A percentile compares a stretch with the other conserved stretches of the same genome.
Evolutionary conservation across 2,888 invertebrate species (phyloP).

Genomic region (Alloplasta piceator): DNA sequence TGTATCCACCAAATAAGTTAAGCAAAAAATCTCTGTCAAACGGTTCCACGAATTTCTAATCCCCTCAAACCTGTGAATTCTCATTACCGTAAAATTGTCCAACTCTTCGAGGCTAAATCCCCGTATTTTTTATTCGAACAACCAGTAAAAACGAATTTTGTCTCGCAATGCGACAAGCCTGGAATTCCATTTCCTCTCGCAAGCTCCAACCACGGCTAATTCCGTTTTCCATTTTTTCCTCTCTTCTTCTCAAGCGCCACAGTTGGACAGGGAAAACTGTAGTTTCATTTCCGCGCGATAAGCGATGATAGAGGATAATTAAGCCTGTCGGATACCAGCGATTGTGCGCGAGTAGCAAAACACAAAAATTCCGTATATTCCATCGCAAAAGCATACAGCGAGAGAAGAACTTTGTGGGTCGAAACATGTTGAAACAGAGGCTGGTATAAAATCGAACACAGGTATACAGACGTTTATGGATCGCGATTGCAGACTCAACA

Average conservation of each 20-base stretch:
- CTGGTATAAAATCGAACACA: constrained; percentile 17
- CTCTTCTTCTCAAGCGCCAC: constrained; percentile 45
- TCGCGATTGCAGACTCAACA: constrained; percentile 18
- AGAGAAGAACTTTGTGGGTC: constrained; percentile 23
- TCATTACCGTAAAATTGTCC: too few relatives aligned
- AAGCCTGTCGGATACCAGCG: constrained; percentile 43
- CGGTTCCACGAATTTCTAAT: too few relatives aligned
- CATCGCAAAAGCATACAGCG: neutral
- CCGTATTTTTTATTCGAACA: too few relatives aligned
- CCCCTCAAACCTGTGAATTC: too few relatives aligned
- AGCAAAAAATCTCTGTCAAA: too few relatives aligned
- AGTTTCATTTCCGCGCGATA: constrained; percentile 64
- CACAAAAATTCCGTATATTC: too few relatives aligned
- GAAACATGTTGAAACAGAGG: neutral
- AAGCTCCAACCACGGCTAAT: constrained; percentile 54
- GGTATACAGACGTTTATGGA: neutral
- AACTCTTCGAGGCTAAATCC: constrained; percentile 6
- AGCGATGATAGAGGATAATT: constrained; percentile 67
- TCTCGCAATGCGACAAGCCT: constrained; percentile 31
- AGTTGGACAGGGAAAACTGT: constrained; percentile 19
- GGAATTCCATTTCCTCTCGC: constrained; percentile 53
- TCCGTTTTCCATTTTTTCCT: constrained; percentile 42
- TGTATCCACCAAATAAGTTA: too few relatives aligned
- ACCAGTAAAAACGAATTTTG: constrained; percentile 19
- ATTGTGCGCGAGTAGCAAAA: too few relatives aligned